Evolutionary conservation across 92 coral and sea anemone species (phyloP).

Genomic region (Virgularia gustaviana): DNA sequence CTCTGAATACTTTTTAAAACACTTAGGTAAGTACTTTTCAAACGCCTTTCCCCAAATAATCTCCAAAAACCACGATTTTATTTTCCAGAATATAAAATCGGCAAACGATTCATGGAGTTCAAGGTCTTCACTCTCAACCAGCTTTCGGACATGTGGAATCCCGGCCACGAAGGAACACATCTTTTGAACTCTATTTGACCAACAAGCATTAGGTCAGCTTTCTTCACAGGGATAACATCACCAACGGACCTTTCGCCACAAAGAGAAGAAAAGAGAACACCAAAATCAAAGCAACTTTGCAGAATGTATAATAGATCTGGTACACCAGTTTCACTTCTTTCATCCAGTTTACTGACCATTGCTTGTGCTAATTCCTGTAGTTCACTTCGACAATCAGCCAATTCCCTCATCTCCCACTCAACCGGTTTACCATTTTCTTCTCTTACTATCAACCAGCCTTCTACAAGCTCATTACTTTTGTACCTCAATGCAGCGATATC

Average conservation of each 20-base stretch:
- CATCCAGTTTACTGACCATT: not conserved
- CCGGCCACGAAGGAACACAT: not conserved
- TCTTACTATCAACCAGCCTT: slow-evolving; percentile 16
- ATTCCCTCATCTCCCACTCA: slow-evolving; percentile 1
- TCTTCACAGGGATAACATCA: not conserved
- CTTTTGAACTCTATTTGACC: slow-evolving; percentile 6
- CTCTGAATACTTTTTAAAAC: not conserved
- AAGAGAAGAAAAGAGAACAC: slow-evolving; percentile 1
- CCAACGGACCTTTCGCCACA: slow-evolving; percentile 11
- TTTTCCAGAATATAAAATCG: slow-evolving; percentile 25
- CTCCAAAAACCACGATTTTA: not conserved
- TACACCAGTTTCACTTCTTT: not conserved
- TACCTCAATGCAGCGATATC: not conserved
- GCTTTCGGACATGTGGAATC: slow-evolving; percentile 8
- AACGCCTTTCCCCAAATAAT: slow-evolving; percentile 1
- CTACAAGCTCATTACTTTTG: slow-evolving; percentile 1
- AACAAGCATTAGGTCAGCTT: not conserved
- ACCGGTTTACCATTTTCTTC: slow-evolving; percentile 6
- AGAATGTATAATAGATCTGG: slow-evolving; percentile 10
- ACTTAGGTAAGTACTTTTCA: not conserved
- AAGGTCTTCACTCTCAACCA: not conserved
- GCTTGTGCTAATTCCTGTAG: slow-evolving; percentile 1
- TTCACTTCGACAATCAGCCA: not conserved
- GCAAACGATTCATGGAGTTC: not conserved
- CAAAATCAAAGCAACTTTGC: slow-evolving; percentile 20